A percentile compares a stretch with the other conserved stretches of the same genome.
These are phyloP conservation scores for Ephialtes manifestator DNA, from an alignment of 2,888 invertebrate genomes.

Conservation along the genomic window DNA sequence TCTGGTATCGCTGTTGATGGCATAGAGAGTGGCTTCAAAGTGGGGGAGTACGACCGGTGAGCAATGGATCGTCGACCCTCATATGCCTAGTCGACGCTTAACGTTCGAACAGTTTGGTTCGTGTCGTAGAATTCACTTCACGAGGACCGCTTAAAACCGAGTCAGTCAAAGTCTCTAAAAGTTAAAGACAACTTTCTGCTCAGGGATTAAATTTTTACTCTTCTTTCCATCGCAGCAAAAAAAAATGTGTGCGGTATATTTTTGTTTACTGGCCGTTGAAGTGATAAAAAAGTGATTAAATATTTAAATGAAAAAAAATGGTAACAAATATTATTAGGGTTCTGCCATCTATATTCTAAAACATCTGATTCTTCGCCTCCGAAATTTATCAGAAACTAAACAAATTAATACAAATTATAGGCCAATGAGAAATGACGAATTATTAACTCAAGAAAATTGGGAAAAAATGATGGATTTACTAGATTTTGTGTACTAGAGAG, in stretches of 20 bases:
- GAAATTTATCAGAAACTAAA: too few relatives aligned
- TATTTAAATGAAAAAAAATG: too few relatives aligned
- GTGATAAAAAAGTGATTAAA: background rate
- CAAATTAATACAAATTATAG: too few relatives aligned
- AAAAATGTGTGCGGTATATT: background rate
- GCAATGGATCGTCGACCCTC: constrained; percentile 81
- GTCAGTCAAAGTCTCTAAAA: background rate
- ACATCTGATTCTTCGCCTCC: too few relatives aligned
- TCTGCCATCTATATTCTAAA: too few relatives aligned
- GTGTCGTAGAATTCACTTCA: constrained; percentile 21
- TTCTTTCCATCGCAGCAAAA: background rate
- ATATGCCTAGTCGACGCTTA: constrained; percentile 77
- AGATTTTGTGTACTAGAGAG: too few relatives aligned
- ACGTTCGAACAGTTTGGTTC: constrained; percentile 76
- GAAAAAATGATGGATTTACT: too few relatives aligned
- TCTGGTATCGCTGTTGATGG: constrained; percentile 51
- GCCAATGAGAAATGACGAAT: too few relatives aligned
- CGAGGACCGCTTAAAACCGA: background rate
- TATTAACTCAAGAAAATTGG: too few relatives aligned
- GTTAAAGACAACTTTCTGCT: background rate
- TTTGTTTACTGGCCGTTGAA: background rate
- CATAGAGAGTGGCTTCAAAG: constrained; percentile 51
- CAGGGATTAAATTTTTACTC: background rate
- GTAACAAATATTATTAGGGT: too few relatives aligned
- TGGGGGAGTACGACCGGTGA: constrained; percentile 76